Evolutionary conservation across 2,797 vertebrate genomes (phyloP), one percentile per base, ranked within the genome.

Genomic region (Gouania willdenowi): DNA sequence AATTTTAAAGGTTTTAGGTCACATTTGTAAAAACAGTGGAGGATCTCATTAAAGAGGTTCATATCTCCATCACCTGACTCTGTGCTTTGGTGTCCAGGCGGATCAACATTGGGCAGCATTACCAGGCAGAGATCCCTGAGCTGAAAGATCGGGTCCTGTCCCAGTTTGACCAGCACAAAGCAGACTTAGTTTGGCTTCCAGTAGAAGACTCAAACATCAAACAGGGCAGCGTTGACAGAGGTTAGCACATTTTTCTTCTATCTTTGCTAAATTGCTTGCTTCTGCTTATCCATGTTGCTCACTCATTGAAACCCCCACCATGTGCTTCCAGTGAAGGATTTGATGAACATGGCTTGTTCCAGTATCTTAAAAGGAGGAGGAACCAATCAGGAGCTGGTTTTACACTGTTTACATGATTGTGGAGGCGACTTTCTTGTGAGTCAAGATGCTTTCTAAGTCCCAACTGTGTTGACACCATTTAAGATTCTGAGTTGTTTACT

Each of bases 331-430:
- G 97, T 96, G 82, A 88, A 89, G 42, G 83, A 91, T 54, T 79
- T 98, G 57, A 87, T 98, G 84, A 92, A 84, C 42, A 89, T 95
- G 70, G 92, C 95, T 13, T 98, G 96, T 64, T 98, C 93, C 37
- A 98, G 94, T 69, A 92, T 93, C 55, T 82, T 98, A 75, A 86
- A 76, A 23, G 94, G 95, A 3, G 95, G 87, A 45, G 96, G 96
- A 71, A 99, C 96, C 75, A 99, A 99, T 69, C 95, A 98, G 87
- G 97, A 99, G 81, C 86, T 99, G 81, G 89, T 88, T 0, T 72
- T 96, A 58, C 95, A 99, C 79, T 95, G 89, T 84, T 88, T 98
- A 58, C 90, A 98, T 1, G 93, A 94, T 83, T 86, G 89, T 24
- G 89, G 90, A 50, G 95, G 95, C 29, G 88, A 92, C 68, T 72